Conservation (phyloP, 1,140 invertebrate species). For the Calycopis cecrops region DNA sequence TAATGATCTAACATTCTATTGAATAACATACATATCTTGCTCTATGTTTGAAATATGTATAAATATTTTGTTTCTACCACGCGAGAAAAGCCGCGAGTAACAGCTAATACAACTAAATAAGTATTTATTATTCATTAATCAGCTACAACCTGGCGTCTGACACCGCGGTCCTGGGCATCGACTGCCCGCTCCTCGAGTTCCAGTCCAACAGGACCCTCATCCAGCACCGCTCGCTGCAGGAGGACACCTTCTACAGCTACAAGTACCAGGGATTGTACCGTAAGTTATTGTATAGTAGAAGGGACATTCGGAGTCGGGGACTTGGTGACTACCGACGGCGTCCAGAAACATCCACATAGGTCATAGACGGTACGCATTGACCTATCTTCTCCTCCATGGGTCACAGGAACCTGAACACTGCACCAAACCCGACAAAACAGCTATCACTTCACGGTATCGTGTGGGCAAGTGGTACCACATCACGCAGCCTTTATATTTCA, state of each 20-base stretch:
- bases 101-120: too few species aligned
- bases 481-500: too few species aligned
- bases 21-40: too few species aligned
- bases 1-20: not conserved
- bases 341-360: too few species aligned
- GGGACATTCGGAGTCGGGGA: not conserved
- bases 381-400: too few species aligned
- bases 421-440: too few species aligned
- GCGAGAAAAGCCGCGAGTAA: too few species aligned
- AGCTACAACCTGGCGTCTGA: slow-evolving; percentile 40
- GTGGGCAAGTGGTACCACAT: too few species aligned
- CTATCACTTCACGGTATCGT: not conserved
- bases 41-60: too few species aligned
- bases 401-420: too few species aligned
- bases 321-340: not conserved
- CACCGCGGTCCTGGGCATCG: slow-evolving; percentile 34
- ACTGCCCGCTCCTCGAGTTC: slow-evolving; percentile 42
- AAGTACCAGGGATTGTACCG: slow-evolving; percentile 42
- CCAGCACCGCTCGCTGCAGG: slow-evolving; percentile 36
- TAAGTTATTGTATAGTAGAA: slow-evolving; percentile 28
- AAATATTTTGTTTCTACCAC: too few species aligned
- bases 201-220: slow-evolving; percentile 40
- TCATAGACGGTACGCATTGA: too few species aligned
- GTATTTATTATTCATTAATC: not conserved
- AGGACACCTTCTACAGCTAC: slow-evolving; percentile 40